Evolutionary conservation across 2,113 vertebrate species (phyloP).

Genomic region (Dicentrarchus labrax): DNA sequence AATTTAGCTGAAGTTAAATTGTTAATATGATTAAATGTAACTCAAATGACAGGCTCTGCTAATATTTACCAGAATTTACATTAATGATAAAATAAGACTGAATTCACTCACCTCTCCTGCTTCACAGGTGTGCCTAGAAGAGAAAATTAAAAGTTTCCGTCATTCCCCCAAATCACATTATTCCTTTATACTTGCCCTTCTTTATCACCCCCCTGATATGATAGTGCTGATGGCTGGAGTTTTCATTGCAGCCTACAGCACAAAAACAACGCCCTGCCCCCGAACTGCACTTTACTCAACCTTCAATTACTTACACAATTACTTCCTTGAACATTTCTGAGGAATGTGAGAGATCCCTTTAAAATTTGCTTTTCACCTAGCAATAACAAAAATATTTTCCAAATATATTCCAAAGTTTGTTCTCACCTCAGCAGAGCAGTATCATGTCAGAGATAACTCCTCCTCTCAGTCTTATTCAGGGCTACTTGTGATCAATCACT

Average conservation of each 20-base stretch:
- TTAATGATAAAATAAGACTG: background rate
- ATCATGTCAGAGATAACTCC: constrained; percentile 15
- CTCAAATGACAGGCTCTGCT: background rate
- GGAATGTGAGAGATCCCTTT: background rate
- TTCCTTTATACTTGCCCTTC: constrained; percentile 52
- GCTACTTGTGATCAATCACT: background rate
- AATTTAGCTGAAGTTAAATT: background rate
- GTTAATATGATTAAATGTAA: background rate
- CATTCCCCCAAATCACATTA: constrained; percentile 33
- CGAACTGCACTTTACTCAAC: constrained; percentile 66
- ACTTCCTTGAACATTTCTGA: constrained; percentile 17
- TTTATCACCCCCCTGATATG: constrained; percentile 77
- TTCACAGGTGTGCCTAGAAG: constrained; percentile 33
- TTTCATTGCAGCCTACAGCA: constrained; percentile 51
- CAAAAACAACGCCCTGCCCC: constrained; percentile 49
- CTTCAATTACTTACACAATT: constrained; percentile 29
- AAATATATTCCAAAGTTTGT: background rate
- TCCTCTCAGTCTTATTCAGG: background rate
- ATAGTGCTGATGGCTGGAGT: constrained; percentile 72
- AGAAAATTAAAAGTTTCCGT: constrained; percentile 29
- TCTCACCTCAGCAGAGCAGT: constrained; percentile 27
- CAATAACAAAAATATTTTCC: background rate
- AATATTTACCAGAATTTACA: background rate
- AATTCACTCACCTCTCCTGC: constrained; percentile 51
- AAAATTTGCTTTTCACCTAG: background rate